A percentile compares a stretch with the other conserved stretches of the same genome.
Evolutionary conservation across 2,888 invertebrate species (phyloP).

Genomic region (Toxonevra muliebris): DNA sequence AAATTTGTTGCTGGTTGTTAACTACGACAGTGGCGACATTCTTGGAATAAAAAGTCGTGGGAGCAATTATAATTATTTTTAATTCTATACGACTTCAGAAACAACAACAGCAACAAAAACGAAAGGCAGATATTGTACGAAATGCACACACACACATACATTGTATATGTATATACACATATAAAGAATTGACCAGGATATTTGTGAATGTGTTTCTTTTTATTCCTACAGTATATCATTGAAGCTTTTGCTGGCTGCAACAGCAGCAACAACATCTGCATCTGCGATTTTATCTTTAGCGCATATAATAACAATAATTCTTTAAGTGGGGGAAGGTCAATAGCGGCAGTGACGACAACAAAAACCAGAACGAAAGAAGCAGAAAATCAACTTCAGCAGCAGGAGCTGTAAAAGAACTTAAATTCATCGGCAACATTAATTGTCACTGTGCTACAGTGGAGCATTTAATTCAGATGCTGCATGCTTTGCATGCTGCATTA

Average conservation of each 20-base stretch:
- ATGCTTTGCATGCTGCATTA: too few species aligned
- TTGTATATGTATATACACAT: slow-evolving; percentile 2
- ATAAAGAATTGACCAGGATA: background rate
- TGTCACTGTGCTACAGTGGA: slow-evolving; percentile 42
- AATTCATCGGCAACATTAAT: slow-evolving; percentile 60
- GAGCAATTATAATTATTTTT: slow-evolving; percentile 65
- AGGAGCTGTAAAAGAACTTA: slow-evolving; percentile 45
- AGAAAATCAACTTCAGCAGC: slow-evolving; percentile 10
- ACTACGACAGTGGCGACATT: slow-evolving; percentile 32
- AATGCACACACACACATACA: slow-evolving; percentile 21
- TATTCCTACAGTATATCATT: too few species aligned
- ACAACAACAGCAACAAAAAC: background rate
- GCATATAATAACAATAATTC: slow-evolving; percentile 63
- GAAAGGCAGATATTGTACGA: slow-evolving; percentile 10
- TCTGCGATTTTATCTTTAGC: slow-evolving; percentile 41
- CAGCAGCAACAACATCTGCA: slow-evolving; percentile 24
- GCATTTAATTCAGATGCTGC: slow-evolving; percentile 7
- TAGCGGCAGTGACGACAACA: slow-evolving; percentile 12
- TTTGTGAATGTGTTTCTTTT: too few species aligned
- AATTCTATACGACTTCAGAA: slow-evolving; percentile 38
- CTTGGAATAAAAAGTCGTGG: slow-evolving; percentile 59
- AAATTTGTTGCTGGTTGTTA: background rate
- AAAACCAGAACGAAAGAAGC: slow-evolving; percentile 19
- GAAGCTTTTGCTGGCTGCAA: slow-evolving; percentile 23
- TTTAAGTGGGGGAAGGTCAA: slow-evolving; percentile 58